These are phyloP conservation scores for Agrilus planipennis DNA, from an alignment of 1,140 invertebrate genomes.

Conservation along the genomic window DNA sequence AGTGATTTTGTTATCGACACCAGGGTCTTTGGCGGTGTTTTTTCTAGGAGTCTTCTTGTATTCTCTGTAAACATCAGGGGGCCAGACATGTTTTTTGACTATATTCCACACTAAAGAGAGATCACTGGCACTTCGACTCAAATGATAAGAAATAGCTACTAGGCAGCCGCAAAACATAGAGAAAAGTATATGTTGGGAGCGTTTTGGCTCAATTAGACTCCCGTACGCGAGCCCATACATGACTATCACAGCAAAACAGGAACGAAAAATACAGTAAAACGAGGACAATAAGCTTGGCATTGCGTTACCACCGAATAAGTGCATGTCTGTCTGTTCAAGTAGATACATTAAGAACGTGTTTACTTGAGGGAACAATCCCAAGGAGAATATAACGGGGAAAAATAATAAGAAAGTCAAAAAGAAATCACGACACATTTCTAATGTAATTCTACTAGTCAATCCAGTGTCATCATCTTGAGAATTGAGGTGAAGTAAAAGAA, in stretches of 20 bases:
- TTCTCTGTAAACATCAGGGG: slow-evolving; percentile 48
- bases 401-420: slow-evolving; percentile 72
- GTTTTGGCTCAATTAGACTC: slow-evolving; percentile 62
- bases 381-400: slow-evolving; percentile 86
- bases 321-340: slow-evolving; percentile 93
- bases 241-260: slow-evolving; percentile 63
- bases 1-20: slow-evolving; percentile 30
- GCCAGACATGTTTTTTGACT: slow-evolving; percentile 63
- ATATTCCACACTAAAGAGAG: slow-evolving; percentile 82
- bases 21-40: slow-evolving; percentile 32
- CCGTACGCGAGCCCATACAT: slow-evolving; percentile 87
- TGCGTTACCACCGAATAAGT: slow-evolving; percentile 94
- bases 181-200: slow-evolving; percentile 85
- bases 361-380: slow-evolving; percentile 92
- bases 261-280: slow-evolving; percentile 73
- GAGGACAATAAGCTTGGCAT: slow-evolving; percentile 79
- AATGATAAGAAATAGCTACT: slow-evolving; percentile 81
- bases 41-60: slow-evolving; percentile 32
- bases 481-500: slow-evolving; percentile 55
- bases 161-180: slow-evolving; percentile 89
- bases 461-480: slow-evolving; percentile 38
- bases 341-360: slow-evolving; percentile 94
- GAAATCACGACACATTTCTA: slow-evolving; percentile 57
- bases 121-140: slow-evolving; percentile 85
- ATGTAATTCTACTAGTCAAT: slow-evolving; percentile 54